phyloP scores from a whole-genome alignment of 2,888 invertebrate species.

The Limnephilus auricula region DNA sequence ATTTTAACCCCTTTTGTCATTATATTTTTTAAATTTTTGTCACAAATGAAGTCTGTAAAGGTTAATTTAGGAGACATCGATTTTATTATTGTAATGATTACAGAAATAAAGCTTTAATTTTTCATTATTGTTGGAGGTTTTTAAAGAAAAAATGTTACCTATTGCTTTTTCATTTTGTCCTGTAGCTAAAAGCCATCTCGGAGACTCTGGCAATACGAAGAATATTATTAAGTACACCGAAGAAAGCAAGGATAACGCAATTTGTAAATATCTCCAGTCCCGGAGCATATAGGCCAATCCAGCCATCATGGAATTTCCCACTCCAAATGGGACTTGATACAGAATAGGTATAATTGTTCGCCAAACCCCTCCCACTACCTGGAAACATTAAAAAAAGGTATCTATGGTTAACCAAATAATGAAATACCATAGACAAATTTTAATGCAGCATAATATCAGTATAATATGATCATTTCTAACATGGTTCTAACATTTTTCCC shows the following conservation, averaged over 20 bases:
- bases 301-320: constrained; percentile 79
- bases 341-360: constrained; percentile 79
- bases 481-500: too few relatives aligned
- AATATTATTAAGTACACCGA: constrained; percentile 74
- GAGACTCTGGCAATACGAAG: constrained; percentile 80
- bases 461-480: too few relatives aligned
- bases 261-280: constrained; percentile 81
- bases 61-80: too few relatives aligned
- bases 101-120: background rate
- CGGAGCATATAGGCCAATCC: constrained; percentile 77
- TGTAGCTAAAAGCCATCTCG: constrained; percentile 80
- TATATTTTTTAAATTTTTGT: too few relatives aligned
- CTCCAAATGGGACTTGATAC: constrained; percentile 81
- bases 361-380: constrained; percentile 80
- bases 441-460: too few relatives aligned
- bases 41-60: too few relatives aligned
- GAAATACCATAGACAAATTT: too few relatives aligned
- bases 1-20: too few relatives aligned
- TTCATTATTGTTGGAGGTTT: background rate
- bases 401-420: constrained; percentile 15
- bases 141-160: constrained; percentile 68
- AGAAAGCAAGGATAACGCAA: constrained; percentile 76
- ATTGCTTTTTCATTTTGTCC: constrained; percentile 76
- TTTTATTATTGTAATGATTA: background rate
- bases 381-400: background rate